Base-by-base conservation (phyloP, 2,888 invertebrate genomes). In the Tanytarsus gracilentus region DNA sequence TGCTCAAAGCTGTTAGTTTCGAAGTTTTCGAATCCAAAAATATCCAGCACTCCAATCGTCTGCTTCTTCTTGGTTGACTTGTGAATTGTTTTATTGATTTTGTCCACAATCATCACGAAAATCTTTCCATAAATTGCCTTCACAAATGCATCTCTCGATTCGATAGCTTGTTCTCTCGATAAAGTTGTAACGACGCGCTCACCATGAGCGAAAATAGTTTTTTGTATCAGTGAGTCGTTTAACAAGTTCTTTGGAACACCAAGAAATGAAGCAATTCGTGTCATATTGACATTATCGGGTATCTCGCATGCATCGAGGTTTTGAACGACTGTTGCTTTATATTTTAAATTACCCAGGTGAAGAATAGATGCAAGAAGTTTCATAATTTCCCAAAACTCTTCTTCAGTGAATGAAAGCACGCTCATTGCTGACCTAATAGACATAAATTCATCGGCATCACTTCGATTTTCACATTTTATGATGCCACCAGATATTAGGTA, bases 21-120 rank as follows among this genome's bases (percentile, higher is more conserved):
- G 68, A 97, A 96, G 71, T 95, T 96, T 76, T 97, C 97, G 74
- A 97, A 98, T 1, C 97, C 97, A 70, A 96, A 97, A 65, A 97
- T 96, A 71, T 97, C 97, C 63, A 97, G 76, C 1, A 97, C 89
- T 1, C 96, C 96, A 63, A 97, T 94, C 0, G 88, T 86, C 27
- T 78, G 79, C 65, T 83, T 80, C 2, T 75, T 76, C 0, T 78
- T 72, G 27, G 77, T 73, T 65, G 81, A 79, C 71, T 82, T 84
- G 66, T 80, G 81, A 62, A 96, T 86, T 4, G 93, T 89, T 65
- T 81, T 78, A 70, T 97, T 97, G 64, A 96, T 92, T 72, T 90
- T 88, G 16, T 86, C 82, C 0, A 96, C 90, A 61, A 97, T 88
- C 76, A 86, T 85, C 62, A 90, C 81, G 70, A 97, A 97, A 67